Evolutionary conservation across 2,888 invertebrate genomes (phyloP).

Genomic region (Athalia circularis): DNA sequence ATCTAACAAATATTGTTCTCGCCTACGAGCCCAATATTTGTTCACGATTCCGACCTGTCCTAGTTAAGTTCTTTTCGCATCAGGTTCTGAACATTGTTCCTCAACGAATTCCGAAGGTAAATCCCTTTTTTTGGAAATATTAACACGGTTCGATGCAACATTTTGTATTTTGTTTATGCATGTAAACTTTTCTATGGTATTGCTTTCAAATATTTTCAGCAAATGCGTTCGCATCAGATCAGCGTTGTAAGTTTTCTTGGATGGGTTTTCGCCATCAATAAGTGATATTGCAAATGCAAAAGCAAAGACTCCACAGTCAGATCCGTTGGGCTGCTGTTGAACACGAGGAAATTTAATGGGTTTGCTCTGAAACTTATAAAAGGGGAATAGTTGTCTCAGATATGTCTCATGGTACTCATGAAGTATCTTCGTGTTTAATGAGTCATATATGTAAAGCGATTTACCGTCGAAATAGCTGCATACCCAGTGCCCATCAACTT

Average conservation of each 20-base stretch:
- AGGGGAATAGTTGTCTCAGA: constrained; percentile 12
- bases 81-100: no score
- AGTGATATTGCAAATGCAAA: constrained; percentile 27
- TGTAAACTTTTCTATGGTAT: background rate
- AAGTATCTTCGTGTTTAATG: background rate
- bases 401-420: background rate
- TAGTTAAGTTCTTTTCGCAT: no score
- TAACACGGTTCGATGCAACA: no score
- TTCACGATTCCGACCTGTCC: no score
- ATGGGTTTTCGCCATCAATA: background rate
- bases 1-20: no score
- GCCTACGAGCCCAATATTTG: no score
- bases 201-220: constrained; percentile 14
- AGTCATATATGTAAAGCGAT: background rate
- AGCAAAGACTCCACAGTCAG: constrained; percentile 36
- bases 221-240: background rate
- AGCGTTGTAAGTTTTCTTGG: background rate
- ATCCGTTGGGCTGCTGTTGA: constrained; percentile 8
- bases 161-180: background rate
- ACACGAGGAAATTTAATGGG: constrained; percentile 1
- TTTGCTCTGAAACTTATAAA: background rate
- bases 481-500: constrained; percentile 22
- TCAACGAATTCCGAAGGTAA: no score
- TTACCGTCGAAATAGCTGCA: constrained; percentile 9
- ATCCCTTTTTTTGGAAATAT: no score